Evolutionary conservation across 2,113 vertebrate genomes (phyloP).

Genomic region (Lates calcarifer): DNA sequence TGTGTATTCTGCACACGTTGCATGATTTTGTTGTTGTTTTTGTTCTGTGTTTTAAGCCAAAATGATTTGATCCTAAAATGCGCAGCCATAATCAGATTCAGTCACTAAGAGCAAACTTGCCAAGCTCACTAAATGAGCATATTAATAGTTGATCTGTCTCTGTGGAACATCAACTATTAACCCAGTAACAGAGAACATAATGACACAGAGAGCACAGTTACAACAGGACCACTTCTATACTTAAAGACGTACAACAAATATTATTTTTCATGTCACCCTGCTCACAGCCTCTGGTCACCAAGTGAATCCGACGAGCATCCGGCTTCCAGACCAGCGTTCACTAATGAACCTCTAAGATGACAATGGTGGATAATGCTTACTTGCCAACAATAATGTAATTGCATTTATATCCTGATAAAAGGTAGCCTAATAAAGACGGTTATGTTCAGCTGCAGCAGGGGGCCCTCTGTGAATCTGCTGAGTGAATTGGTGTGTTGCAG

Average conservation of each 20-base stretch:
- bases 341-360: constrained; percentile 49
- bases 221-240: background rate
- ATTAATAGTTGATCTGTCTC: background rate
- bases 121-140: background rate
- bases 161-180: constrained; percentile 3
- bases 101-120: background rate
- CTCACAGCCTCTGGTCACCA: background rate
- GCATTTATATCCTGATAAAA: constrained; percentile 60
- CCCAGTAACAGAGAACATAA: background rate
- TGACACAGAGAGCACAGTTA: background rate
- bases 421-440: constrained; percentile 58
- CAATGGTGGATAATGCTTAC: constrained; percentile 26
- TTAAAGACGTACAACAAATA: background rate
- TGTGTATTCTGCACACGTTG: background rate
- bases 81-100: background rate
- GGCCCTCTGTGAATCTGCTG: constrained; percentile 32
- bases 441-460: constrained; percentile 22
- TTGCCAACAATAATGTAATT: constrained; percentile 49
- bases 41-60: background rate
- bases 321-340: background rate
- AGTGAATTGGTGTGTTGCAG: constrained; percentile 58
- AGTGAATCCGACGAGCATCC: background rate
- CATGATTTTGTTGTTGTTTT: background rate
- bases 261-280: background rate
- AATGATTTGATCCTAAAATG: background rate